Evolutionary conservation across 1,140 invertebrate species (phyloP), one percentile per base, ranked within the genome.

Genomic region (Drosophila carrolli): DNA sequence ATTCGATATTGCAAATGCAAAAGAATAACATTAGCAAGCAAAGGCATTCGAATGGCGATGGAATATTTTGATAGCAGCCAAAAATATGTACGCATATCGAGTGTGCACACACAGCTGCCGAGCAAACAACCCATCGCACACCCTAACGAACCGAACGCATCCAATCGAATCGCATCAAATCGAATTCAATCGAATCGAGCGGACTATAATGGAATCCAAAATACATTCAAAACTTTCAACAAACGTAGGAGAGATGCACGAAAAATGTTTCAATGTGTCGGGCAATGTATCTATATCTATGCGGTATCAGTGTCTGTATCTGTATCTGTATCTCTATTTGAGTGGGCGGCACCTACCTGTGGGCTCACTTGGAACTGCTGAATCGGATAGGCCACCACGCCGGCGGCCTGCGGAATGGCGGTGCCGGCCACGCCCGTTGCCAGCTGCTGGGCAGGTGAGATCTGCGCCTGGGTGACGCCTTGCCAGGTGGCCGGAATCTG

Each of bases 311-410:
- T 65, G 50, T 60, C 43, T 53, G 51, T 53, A 43, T 51, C 14
- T 58, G 37, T 57, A 35, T 58, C 4, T 53, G 47, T 47, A 46
- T 57, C 38, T 55, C 27, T 40, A 14, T 55, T n/a, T 41, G 51
- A 44, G 23, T 32, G 40, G 48, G 27, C 9, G 19, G n/a, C 41
- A 89, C 90, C 67, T 91, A 93, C 91, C 85, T 90, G 90, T 85
- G 91, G 91, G 89, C 92, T 93, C 93, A 96, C 96, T 94, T 97
- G 96, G 93, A 97, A 97, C 93, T 97, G 96, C 93, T 97, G 96
- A 93, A 97, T 96, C 37, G 96, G 96, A 93, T 96, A 96, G 93
- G 96, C 95, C 91, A 96, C 95, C 93, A 96, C 95, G 81, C 95
- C 95, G 60, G 94, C 94, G 38, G 94, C 91, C 84, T 95, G 95